Conservation (phyloP, 2,888 invertebrate genomes). For the Odontomyia ornata region DNA sequence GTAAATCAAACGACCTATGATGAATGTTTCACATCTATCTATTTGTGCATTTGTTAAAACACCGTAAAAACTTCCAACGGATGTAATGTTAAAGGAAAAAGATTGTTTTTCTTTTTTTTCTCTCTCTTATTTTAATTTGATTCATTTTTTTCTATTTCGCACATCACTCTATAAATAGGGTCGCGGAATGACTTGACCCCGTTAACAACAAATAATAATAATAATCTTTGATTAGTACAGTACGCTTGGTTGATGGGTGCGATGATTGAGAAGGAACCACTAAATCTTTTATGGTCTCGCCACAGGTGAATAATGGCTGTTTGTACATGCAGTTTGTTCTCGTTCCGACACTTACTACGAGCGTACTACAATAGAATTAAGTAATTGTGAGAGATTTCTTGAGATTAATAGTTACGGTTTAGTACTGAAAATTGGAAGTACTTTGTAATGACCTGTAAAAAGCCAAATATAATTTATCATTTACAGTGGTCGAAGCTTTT, state of each 20-base stretch:
- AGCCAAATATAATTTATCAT: too few relatives aligned
- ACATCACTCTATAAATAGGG: background rate
- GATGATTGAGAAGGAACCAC: background rate
- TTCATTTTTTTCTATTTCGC: background rate
- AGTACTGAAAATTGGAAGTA: too few relatives aligned
- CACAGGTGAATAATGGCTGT: conserved; percentile 7
- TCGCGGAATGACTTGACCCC: background rate
- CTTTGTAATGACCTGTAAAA: too few relatives aligned
- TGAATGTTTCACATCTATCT: background rate
- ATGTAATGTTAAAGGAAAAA: conserved; percentile 12
- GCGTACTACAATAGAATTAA: too few relatives aligned
- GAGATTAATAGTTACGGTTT: too few relatives aligned
- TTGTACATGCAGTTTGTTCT: background rate
- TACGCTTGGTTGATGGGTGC: conserved; percentile 5
- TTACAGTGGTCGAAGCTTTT: too few relatives aligned
- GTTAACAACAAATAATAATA: background rate
- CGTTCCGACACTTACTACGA: too few relatives aligned
- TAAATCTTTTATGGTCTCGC: background rate
- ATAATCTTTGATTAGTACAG: conserved; percentile 3
- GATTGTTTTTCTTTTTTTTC: too few relatives aligned
- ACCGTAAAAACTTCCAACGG: conserved; percentile 4
- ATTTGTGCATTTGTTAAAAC: background rate
- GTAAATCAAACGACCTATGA: background rate
- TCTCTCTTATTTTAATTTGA: too few relatives aligned
- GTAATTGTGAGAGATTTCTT: too few relatives aligned